Evolutionary conservation across 1,140 invertebrate species (phyloP).

Genomic region (Pectinophora gossypiella): DNA sequence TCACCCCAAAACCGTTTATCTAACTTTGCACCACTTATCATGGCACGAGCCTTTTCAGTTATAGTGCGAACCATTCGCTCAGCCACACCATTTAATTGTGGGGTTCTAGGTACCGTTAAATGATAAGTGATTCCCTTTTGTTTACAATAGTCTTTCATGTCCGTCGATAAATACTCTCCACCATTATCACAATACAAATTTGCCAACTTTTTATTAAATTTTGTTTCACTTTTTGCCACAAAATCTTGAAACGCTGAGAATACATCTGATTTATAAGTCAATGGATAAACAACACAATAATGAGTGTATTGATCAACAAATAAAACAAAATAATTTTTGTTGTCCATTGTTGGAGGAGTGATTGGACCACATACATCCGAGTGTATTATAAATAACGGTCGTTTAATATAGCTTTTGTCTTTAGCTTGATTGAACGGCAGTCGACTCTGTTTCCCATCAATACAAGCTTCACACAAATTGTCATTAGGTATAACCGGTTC

Average conservation of each 20-base stretch:
- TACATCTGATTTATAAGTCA: slow-evolving; percentile 47
- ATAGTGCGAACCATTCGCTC: slow-evolving; percentile 69
- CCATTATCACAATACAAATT: slow-evolving; percentile 63
- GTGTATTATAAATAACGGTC: slow-evolving; percentile 54
- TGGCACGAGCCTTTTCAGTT: slow-evolving; percentile 55
- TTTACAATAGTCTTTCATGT: slow-evolving; percentile 54
- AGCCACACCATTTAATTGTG: slow-evolving; percentile 72
- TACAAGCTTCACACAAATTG: slow-evolving; percentile 63
- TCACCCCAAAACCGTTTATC: slow-evolving; percentile 47
- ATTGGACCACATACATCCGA: slow-evolving; percentile 67
- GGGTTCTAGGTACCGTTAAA: slow-evolving; percentile 61
- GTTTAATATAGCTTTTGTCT: slow-evolving; percentile 43
- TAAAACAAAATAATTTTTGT: slow-evolving; percentile 51
- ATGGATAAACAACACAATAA: slow-evolving; percentile 40
- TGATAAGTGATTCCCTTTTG: slow-evolving; percentile 68
- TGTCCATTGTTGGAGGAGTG: slow-evolving; percentile 37
- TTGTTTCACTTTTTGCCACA: slow-evolving; percentile 40
- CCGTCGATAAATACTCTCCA: slow-evolving; percentile 53
- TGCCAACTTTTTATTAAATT: slow-evolving; percentile 49
- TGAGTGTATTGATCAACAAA: slow-evolving; percentile 55
- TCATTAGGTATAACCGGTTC: slow-evolving; percentile 24
- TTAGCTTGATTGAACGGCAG: slow-evolving; percentile 49
- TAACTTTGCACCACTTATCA: slow-evolving; percentile 38
- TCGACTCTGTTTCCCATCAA: slow-evolving; percentile 60
- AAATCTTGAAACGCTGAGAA: slow-evolving; percentile 48